Evolutionary conservation across 2,797 vertebrate species (phyloP), one percentile per base, ranked within the genome.

Genomic region (Coracias cyanogaster): DNA sequence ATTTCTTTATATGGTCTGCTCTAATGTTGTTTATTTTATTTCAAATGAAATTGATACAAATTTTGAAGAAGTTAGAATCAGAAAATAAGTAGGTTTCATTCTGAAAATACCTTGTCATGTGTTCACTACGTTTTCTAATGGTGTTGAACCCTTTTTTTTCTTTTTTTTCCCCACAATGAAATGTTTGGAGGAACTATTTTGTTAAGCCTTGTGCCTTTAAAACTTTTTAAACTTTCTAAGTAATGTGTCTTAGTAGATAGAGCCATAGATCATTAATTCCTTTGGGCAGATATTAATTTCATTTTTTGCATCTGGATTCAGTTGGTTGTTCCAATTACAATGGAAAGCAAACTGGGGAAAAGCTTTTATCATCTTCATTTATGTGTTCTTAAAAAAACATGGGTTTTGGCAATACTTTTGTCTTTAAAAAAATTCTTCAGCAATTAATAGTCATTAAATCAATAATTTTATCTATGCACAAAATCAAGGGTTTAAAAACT

Each of bases 41-140:
- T 84, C 29, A 65, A 55, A 16, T 31, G 2, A 62, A 66, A 49
- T 15, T 46, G 4, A 12, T 26, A 35, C 4, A 28, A 22, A 67
- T 62, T 61, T 83, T 64, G 13, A 80, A 48, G 31, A 60, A 16
- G 3, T 15, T 51, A 33, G 10, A 58, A 43, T 64, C 11, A 52
- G 48, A 52, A 65, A 62, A 61, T 33, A 12, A 20, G 11, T n/a
- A 43, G 29, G 12, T 35, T 93, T 64, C 12, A n/a, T 35, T 80
- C 71, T 49, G 14, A 74, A 87, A 91, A 55, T 6, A 60, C 9
- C 10, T 54, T 9, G 10, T 41, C 10, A 5, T 12, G 11, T 39
- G 10, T 87, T 92, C 4, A 2, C 8, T 49, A 6, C 0, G 0
- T 35, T 85, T 64, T 31, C 14, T 81, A 17, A 28, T 46, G 16